Evolutionary conservation across 1,140 invertebrate genomes (phyloP).

Genomic region (Leptopilina boulardi): DNA sequence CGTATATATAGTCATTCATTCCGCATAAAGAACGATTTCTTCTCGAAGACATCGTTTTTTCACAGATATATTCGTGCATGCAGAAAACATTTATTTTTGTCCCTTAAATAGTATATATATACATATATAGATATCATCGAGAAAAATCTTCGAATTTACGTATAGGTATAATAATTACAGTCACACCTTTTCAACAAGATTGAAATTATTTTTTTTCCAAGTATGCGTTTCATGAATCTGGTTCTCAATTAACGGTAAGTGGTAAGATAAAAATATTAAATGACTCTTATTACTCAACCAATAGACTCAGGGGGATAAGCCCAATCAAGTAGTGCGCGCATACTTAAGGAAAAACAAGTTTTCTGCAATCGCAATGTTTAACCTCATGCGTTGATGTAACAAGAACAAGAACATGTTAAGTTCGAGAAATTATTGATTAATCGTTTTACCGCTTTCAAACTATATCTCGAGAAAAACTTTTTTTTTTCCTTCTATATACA

Average conservation of each 20-base stretch:
- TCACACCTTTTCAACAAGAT: slow-evolving; percentile 19
- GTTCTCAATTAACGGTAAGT: slow-evolving; percentile 66
- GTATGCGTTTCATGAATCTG: slow-evolving; percentile 64
- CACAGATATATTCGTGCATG: background rate
- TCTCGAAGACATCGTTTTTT: slow-evolving; percentile 14
- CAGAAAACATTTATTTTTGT: background rate
- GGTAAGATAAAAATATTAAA: slow-evolving; percentile 66
- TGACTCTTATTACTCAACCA: slow-evolving; percentile 65
- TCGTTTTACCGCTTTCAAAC: slow-evolving; percentile 4
- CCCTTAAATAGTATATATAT: background rate
- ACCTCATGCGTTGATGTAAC: slow-evolving; percentile 1
- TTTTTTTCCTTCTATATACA: background rate
- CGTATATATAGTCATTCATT: background rate
- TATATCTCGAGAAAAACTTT: background rate
- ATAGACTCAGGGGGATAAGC: slow-evolving; percentile 59
- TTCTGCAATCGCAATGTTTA: slow-evolving; percentile 26
- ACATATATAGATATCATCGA: background rate
- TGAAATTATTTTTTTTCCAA: slow-evolving; percentile 24
- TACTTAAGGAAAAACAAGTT: slow-evolving; percentile 27
- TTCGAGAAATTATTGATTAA: slow-evolving; percentile 29
- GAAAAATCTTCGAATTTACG: slow-evolving; percentile 1
- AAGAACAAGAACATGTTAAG: slow-evolving; percentile 17
- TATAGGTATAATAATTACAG: background rate
- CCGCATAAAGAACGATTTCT: background rate
- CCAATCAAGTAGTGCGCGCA: background rate